Evolutionary conservation across 2,888 invertebrate species (phyloP), one percentile per base, ranked within the genome.

Genomic region (Rhamnusium bicolor): DNA sequence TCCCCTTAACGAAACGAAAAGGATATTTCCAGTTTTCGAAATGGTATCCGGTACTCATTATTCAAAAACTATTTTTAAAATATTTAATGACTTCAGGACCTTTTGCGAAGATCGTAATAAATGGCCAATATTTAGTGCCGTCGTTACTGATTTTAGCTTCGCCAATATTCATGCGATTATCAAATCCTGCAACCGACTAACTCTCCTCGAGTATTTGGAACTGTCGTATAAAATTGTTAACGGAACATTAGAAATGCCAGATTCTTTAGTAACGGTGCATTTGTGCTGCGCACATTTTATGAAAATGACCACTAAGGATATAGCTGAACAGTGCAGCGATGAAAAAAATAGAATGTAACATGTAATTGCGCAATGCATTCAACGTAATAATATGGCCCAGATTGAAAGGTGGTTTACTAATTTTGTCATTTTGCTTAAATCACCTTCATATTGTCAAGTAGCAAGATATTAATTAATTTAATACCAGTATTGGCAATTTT

Each of bases 11-110:
- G 1, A n/a, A 19, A 40, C 68, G 0, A 14, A 67, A 46, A 16
- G 68, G 21, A 68, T 73, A 7, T 40, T 49, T 49, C 70, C 73
- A 6, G 53, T 71, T 47, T 73, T 73, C 54, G 67, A 68, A 68
- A 73, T 71, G 71, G 46, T 73, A 1, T 67, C 70, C 5, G 24
- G 53, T 6, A 53, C 40, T 18, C 73, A 71, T n/a, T 70, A 67
- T 54, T 16, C 70, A 0, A 73, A 73, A 49, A 67, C 67, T 2
- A 71, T 73, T 46, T 73, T 47, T 24, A 67, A 69, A 67, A 56
- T 67, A 16, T 67, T 67, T 6, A 18, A 67, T 27, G 67, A 67
- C 8, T 67, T 67, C 46, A 40, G 67, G 19, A 56, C 24, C 1
- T 67, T 58, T 47, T 67, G 67, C 27, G 67, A 67, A 58, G 58